phyloP scores from a whole-genome alignment of 2,888 invertebrate species.

The Mechanitis messenoides region DNA sequence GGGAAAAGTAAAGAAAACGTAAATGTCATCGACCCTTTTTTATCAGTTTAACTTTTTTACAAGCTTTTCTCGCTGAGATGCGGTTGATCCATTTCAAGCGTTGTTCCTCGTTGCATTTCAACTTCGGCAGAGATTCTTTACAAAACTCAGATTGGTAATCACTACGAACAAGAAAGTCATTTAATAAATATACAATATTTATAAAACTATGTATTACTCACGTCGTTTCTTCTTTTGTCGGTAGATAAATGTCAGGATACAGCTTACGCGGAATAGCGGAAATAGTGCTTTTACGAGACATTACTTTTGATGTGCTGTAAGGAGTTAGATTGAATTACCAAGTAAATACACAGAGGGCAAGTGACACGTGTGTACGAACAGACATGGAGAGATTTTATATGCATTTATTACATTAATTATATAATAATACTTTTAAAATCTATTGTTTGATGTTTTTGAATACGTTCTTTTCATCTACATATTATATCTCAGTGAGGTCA shows the following conservation, averaged over 20 bases:
- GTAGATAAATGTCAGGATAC: conserved; percentile 20
- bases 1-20: neutral
- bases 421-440: too few species aligned
- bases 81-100: conserved; percentile 36
- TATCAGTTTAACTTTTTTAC: neutral
- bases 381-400: too few species aligned
- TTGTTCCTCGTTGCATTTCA: conserved; percentile 31
- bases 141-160: conserved; percentile 34
- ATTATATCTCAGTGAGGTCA: too few species aligned
- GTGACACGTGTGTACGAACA: too few species aligned
- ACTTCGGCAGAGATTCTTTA: conserved; percentile 14
- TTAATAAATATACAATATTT: neutral
- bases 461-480: too few species aligned
- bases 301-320: conserved; percentile 12
- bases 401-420: too few species aligned
- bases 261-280: conserved; percentile 15
- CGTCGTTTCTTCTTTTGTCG: conserved; percentile 16
- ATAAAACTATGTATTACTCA: conserved; percentile 10
- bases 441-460: too few species aligned
- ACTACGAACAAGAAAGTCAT: conserved; percentile 25
- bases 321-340: neutral
- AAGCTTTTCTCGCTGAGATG: conserved; percentile 9
- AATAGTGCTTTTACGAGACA: conserved; percentile 16
- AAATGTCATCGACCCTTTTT: neutral
- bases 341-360: neutral